phyloP scores from a whole-genome alignment of 2,888 invertebrate genomes.

The Subacronicta megacephala region DNA sequence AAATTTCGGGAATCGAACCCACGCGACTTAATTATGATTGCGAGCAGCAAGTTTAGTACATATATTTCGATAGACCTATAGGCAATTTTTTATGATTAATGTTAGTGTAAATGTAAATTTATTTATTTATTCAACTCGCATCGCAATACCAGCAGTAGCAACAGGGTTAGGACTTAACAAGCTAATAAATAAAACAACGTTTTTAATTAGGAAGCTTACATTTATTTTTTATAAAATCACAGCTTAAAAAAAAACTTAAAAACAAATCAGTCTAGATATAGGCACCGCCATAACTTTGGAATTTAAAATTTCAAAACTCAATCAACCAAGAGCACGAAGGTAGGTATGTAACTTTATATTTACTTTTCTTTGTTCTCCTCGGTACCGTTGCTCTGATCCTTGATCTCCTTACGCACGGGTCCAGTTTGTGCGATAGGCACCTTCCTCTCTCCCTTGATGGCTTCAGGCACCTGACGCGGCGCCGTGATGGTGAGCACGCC shows the following conservation, averaged over 20 bases:
- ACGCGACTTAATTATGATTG: no score
- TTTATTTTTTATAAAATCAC: slow-evolving; percentile 18
- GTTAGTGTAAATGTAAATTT: no score
- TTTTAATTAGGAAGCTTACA: slow-evolving; percentile 2
- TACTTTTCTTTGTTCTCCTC: slow-evolving; percentile 11
- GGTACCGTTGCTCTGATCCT: slow-evolving; percentile 55
- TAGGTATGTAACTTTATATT: neutral
- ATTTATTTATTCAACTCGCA: no score
- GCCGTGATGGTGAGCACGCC: slow-evolving; percentile 92
- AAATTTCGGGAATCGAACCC: no score
- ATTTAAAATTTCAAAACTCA: slow-evolving; percentile 45
- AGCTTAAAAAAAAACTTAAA: slow-evolving; percentile 11
- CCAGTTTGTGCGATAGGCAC: slow-evolving; percentile 74
- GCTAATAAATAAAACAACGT: slow-evolving; percentile 9
- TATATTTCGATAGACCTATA: no score
- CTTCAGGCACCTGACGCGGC: slow-evolving; percentile 76
- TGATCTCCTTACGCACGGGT: slow-evolving; percentile 72
- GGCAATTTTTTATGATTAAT: no score
- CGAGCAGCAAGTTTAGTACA: no score
- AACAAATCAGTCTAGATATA: slow-evolving; percentile 64
- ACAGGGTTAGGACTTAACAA: neutral
- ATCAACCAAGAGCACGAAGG: neutral
- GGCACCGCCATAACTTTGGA: slow-evolving; percentile 39
- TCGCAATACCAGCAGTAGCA: neutral
- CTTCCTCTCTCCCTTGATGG: slow-evolving; percentile 64